Evolutionary conservation across 1,140 invertebrate species (phyloP).

Genomic region (Archivesica marissinica): DNA sequence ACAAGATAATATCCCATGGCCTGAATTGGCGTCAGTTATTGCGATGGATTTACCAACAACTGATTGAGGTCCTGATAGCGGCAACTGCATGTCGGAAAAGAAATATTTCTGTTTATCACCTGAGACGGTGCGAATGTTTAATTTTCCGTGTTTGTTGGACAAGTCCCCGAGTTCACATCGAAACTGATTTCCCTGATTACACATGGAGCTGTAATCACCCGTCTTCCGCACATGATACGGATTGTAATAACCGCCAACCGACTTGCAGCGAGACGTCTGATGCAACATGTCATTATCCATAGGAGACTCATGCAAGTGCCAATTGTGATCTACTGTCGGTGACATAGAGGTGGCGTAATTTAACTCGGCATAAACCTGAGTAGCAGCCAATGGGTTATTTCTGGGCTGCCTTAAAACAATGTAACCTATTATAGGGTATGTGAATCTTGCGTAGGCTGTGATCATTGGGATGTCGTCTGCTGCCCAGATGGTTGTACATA

Average conservation of each 20-base stretch:
- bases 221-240: constrained; percentile 88
- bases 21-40: constrained; percentile 93
- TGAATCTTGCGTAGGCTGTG: constrained; percentile 85
- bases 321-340: constrained; percentile 90
- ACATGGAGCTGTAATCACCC: constrained; percentile 74
- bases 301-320: constrained; percentile 87
- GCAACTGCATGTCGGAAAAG: constrained; percentile 91
- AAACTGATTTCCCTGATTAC: constrained; percentile 81
- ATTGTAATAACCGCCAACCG: constrained; percentile 91
- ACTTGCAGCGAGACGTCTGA: constrained; percentile 85
- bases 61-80: constrained; percentile 90
- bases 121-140: constrained; percentile 91
- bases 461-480: constrained; percentile 69
- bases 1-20: constrained; percentile 94
- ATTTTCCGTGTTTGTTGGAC: constrained; percentile 86
- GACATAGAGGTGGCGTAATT: constrained; percentile 93
- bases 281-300: constrained; percentile 89
- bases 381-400: constrained; percentile 92
- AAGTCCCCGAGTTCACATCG: constrained; percentile 86
- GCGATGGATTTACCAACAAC: constrained; percentile 94
- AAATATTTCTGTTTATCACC: constrained; percentile 89
- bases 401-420: constrained; percentile 93
- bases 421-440: constrained; percentile 94
- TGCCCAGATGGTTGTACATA: constrained; percentile 85
- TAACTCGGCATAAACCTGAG: constrained; percentile 88